These are phyloP conservation scores for Octopus sinensis DNA, from an alignment of 1,140 invertebrate genomes.

Conservation along the genomic window DNA sequence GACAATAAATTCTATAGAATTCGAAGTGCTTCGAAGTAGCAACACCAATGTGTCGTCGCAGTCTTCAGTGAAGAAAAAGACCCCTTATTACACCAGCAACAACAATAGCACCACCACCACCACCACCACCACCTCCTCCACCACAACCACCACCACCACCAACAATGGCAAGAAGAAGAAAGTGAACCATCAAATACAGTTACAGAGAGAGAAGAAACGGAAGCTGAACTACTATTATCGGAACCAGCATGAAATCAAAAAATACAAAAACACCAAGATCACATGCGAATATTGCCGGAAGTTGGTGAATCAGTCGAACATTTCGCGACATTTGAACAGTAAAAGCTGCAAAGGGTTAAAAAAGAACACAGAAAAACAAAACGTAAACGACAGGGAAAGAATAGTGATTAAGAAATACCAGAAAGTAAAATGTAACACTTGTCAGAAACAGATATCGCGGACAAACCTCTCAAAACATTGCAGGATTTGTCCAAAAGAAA, in stretches of 20 bases:
- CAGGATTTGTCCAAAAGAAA: slow-evolving; percentile 1
- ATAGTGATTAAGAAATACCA: neutral
- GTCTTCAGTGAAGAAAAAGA: no score
- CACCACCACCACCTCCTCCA: no score
- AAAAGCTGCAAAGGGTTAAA: neutral
- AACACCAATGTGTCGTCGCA: neutral
- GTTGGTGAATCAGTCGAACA: neutral
- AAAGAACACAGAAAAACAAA: neutral
- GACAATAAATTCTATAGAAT: neutral
- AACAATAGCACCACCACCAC: no score
- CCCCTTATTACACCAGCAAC: no score
- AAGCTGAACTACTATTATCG: neutral
- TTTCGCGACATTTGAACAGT: neutral
- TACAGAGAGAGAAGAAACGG: neutral
- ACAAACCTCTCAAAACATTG: neutral
- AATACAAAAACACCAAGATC: neutral
- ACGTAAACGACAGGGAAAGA: neutral
- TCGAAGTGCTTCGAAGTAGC: neutral
- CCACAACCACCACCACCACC: no score
- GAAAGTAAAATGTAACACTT: neutral
- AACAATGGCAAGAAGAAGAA: neutral
- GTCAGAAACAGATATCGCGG: neutral
- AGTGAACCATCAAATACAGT: neutral
- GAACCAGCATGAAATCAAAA: neutral
- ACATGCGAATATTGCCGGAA: neutral